Evolutionary conservation across 2,797 vertebrate genomes (phyloP).

Genomic region (Rhinatrema bivittatum): DNA sequence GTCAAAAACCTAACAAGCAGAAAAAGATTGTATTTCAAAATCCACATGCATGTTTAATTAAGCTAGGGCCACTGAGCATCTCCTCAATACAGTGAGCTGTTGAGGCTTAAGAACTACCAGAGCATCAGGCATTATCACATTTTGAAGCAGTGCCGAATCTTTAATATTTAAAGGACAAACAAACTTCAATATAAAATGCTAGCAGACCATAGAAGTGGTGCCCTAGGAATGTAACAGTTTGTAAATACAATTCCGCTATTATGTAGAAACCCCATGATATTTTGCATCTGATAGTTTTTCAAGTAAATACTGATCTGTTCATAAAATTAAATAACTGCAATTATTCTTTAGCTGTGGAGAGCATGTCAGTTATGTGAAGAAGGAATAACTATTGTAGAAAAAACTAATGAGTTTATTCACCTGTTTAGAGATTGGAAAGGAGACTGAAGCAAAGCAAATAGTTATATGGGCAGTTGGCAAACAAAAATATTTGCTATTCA

Average conservation of each 20-base stretch:
- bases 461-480: no score
- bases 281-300: constrained; percentile 63
- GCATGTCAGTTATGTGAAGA: constrained; percentile 50
- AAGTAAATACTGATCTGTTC: constrained; percentile 69
- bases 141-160: constrained; percentile 82
- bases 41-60: constrained; percentile 97
- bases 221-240: constrained; percentile 74
- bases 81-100: constrained; percentile 69
- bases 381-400: no score
- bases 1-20: constrained; percentile 89
- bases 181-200: constrained; percentile 72
- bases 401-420: no score
- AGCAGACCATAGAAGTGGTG: constrained; percentile 64
- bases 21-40: constrained; percentile 86
- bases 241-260: constrained; percentile 66
- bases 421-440: no score
- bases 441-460: no score
- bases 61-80: constrained; percentile 65
- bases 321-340: constrained; percentile 69
- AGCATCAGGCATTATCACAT: constrained; percentile 82
- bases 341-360: constrained; percentile 61
- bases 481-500: no score
- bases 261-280: constrained; percentile 60
- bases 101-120: constrained; percentile 71
- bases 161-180: constrained; percentile 90